Evolutionary conservation across 2,113 vertebrate species (phyloP).

Genomic region (Chaenocephalus aceratus): DNA sequence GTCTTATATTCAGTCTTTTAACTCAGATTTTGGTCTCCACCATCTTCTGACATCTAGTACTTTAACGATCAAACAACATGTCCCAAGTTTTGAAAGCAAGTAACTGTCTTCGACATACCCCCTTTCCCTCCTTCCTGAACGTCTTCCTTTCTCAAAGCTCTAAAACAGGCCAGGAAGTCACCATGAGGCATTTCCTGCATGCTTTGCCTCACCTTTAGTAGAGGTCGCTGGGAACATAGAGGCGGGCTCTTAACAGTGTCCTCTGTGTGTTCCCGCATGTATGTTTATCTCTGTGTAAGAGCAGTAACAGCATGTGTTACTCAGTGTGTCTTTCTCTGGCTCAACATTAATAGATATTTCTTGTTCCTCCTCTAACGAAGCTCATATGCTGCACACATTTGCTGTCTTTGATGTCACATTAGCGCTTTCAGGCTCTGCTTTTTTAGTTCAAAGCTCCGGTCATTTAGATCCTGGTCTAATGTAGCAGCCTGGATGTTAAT

Average conservation of each 20-base stretch:
- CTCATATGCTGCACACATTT: constrained; percentile 43
- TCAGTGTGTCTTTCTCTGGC: constrained; percentile 10
- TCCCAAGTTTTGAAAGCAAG: not conserved
- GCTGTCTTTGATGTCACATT: constrained; percentile 74
- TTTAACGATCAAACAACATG: not conserved
- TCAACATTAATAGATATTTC: constrained; percentile 16
- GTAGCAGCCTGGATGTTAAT: constrained; percentile 40
- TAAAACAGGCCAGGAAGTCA: constrained; percentile 66
- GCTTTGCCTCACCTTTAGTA: constrained; percentile 48
- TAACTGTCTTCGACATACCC: constrained; percentile 6
- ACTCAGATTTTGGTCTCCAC: not conserved
- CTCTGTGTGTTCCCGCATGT: constrained; percentile 14
- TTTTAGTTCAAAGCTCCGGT: constrained; percentile 66
- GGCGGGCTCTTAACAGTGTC: constrained; percentile 38
- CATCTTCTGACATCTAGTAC: not conserved
- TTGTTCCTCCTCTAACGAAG: constrained; percentile 70
- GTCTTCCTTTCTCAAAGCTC: constrained; percentile 54
- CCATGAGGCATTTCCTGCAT: constrained; percentile 76
- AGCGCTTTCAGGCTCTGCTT: constrained; percentile 58
- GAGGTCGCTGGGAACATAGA: constrained; percentile 47
- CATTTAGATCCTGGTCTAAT: constrained; percentile 57
- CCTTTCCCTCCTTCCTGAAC: constrained; percentile 12
- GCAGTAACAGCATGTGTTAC: constrained; percentile 5
- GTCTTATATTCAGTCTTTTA: not conserved
- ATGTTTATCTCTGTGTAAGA: constrained; percentile 3